phyloP scores from a whole-genome alignment of 2,797 vertebrate genomes.

The Rachycentron canadum region DNA sequence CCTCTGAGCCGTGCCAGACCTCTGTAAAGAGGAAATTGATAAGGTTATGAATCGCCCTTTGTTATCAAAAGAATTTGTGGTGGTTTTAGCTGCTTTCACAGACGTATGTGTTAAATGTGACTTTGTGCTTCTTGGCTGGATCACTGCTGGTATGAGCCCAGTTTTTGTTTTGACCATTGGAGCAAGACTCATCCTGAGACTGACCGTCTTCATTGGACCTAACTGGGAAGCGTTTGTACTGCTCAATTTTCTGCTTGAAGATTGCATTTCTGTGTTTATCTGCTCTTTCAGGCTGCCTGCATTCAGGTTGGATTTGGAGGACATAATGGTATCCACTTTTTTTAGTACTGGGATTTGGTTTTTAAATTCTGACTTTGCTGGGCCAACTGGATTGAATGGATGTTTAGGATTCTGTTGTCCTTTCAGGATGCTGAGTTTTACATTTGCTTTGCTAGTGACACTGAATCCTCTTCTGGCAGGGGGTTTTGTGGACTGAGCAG shows the following conservation, averaged over 20 bases:
- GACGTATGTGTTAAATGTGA: neutral
- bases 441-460: constrained; percentile 14
- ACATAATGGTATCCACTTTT: neutral
- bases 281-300: constrained; percentile 24
- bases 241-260: constrained; percentile 19
- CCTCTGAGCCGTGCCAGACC: neutral
- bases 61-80: neutral
- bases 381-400: neutral
- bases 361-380: neutral
- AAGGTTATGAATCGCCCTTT: neutral
- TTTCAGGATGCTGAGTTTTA: neutral
- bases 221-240: neutral
- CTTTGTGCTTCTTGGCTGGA: constrained; percentile 35
- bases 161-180: constrained; percentile 75
- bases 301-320: constrained; percentile 28
- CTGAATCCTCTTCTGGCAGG: constrained; percentile 8
- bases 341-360: constrained; percentile 5
- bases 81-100: neutral
- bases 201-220: neutral
- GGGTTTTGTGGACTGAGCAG: constrained; percentile 1
- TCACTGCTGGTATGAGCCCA: constrained; percentile 64
- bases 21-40: constrained; percentile 14
- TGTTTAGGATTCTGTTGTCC: neutral
- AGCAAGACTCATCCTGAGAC: constrained; percentile 57
- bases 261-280: neutral